Evolutionary conservation across 2,888 invertebrate species (phyloP).

Genomic region (Calliopum simillimum): DNA sequence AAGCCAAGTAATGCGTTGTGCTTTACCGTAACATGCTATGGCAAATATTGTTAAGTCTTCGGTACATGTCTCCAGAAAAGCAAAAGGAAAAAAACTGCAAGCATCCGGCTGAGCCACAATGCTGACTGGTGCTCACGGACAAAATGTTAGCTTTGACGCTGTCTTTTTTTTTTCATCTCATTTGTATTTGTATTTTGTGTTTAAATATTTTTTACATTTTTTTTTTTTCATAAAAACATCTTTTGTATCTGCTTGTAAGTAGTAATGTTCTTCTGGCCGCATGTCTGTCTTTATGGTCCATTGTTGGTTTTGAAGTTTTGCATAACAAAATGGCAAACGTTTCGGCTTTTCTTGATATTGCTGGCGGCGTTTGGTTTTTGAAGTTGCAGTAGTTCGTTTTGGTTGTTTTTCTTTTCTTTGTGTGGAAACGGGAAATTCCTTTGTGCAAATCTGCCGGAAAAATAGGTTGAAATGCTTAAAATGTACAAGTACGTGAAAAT

Average conservation of each 20-base stretch:
- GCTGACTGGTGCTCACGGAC: slow-evolving; percentile 11
- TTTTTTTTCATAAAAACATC: neutral
- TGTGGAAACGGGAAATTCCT: neutral
- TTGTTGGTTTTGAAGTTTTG: slow-evolving; percentile 32
- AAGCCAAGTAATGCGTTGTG: too few species aligned
- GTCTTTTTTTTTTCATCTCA: slow-evolving; percentile 2
- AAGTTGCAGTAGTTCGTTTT: slow-evolving; percentile 38
- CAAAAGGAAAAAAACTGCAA: neutral
- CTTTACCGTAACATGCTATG: too few species aligned
- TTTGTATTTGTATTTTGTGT: too few species aligned
- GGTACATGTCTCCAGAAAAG: too few species aligned
- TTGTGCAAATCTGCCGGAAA: neutral
- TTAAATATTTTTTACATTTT: neutral
- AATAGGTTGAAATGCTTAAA: neutral
- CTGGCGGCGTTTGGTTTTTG: slow-evolving; percentile 41
- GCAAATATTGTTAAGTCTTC: too few species aligned
- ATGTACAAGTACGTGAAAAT: slow-evolving; percentile 23
- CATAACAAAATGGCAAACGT: slow-evolving; percentile 37
- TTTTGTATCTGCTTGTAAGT: neutral
- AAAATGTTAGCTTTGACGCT: slow-evolving; percentile 37
- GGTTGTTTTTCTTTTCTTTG: neutral
- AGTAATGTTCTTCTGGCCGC: neutral
- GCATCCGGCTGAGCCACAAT: neutral
- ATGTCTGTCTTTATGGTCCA: slow-evolving; percentile 4
- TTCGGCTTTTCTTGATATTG: neutral